Percentiles rank a stretch among this genome's conserved stretches.
Evolutionary conservation across 2,113 vertebrate species (phyloP).

Genomic region (Panthera uncia): DNA sequence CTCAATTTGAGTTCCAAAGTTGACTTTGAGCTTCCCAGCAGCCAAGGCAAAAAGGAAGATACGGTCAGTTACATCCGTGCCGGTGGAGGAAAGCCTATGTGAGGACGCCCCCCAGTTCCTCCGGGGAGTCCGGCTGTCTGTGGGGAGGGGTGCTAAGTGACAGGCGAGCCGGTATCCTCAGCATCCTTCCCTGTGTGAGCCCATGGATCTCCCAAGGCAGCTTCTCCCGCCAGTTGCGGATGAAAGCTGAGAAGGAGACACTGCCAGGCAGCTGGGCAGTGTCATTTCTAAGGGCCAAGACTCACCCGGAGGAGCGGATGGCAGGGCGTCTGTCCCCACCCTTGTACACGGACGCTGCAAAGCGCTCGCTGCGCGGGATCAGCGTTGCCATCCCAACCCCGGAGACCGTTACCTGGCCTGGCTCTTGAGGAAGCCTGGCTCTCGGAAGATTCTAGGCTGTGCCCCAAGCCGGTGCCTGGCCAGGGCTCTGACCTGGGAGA

Average conservation of each 20-base stretch:
- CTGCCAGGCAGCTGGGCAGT: neutral
- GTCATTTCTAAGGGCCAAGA: fast-evolving
- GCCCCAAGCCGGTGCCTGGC: neutral
- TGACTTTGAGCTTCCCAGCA: constrained; percentile 46
- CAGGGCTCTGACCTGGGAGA: neutral
- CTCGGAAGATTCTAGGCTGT: neutral
- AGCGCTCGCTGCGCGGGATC: neutral
- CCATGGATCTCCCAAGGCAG: neutral
- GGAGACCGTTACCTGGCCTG: neutral
- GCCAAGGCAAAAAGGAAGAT: constrained; percentile 41
- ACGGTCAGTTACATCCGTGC: neutral
- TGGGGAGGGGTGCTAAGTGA: neutral
- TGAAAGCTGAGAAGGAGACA: fast-evolving
- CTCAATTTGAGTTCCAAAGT: neutral
- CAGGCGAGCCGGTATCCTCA: neutral
- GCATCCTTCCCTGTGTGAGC: neutral
- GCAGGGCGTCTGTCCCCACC: fast-evolving
- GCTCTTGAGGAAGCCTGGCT: neutral
- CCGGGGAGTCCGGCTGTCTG: neutral
- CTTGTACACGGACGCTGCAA: fast-evolving
- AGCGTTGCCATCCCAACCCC: fast-evolving
- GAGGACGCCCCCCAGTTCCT: neutral
- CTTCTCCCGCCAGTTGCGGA: neutral
- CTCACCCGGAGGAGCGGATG: fast-evolving
- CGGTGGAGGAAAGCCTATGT: neutral